These are phyloP conservation scores for Podarcis lilfordi DNA, from an alignment of 2,797 vertebrate genomes.

Conservation along the genomic window DNA sequence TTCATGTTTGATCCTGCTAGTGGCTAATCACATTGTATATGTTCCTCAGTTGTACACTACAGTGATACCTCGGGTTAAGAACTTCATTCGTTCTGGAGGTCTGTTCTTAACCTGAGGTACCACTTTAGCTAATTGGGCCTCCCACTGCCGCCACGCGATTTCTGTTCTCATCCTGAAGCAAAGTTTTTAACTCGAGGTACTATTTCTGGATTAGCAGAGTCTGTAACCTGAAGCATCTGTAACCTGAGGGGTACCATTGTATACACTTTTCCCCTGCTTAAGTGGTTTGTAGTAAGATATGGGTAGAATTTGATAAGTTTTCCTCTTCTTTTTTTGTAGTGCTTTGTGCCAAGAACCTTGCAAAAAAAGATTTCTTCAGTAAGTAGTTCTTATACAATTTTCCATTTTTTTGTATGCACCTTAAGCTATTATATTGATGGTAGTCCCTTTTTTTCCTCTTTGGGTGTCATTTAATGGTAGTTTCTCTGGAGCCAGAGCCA, in stretches of 20 bases:
- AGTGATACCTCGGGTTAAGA: too few relatives aligned
- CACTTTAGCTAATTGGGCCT: too few relatives aligned
- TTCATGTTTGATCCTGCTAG: not conserved
- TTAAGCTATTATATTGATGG: not conserved
- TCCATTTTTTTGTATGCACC: slow-evolving; percentile 38
- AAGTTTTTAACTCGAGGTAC: too few relatives aligned
- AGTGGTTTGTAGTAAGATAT: slow-evolving; percentile 11
- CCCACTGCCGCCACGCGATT: too few relatives aligned
- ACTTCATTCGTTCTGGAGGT: too few relatives aligned
- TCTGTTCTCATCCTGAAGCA: too few relatives aligned
- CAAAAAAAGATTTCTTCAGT: slow-evolving; percentile 99
- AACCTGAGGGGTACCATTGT: too few relatives aligned
- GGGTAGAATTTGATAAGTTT: slow-evolving; percentile 23
- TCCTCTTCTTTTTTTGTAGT: slow-evolving; percentile 82
- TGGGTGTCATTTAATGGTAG: slow-evolving; percentile 9
- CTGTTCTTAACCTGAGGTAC: too few relatives aligned
- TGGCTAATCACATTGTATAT: not conserved
- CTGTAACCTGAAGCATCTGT: too few relatives aligned
- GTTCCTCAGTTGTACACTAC: not conserved
- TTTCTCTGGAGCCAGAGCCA: not conserved
- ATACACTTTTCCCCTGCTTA: not conserved
- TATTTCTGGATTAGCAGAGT: too few relatives aligned
- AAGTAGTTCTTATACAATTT: slow-evolving; percentile 78
- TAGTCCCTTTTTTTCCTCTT: not conserved
- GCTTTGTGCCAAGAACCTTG: slow-evolving; percentile 99